Base-by-base conservation (phyloP, 2,113 vertebrate species). In the Arizona elegans region DNA sequence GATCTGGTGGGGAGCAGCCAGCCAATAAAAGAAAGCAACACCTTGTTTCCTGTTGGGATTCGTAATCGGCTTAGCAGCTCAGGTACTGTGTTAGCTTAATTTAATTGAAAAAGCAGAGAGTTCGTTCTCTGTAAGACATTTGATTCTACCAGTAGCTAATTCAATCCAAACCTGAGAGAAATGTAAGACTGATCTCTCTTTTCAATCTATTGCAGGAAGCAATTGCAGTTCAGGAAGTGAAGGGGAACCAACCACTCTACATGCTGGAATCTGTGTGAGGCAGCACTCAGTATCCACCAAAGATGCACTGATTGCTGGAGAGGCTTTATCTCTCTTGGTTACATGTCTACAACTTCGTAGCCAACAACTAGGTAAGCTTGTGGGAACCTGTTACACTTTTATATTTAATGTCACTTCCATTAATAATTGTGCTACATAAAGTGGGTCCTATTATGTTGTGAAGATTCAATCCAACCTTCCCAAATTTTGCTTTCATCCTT, bases 161-260 rank as follows among this genome's bases (percentile, higher is more conserved):
- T 81, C 70, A 59, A 2, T 26, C 54, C 38, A 52, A 86, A 90
- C 59, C 75, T 91, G 23, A 58, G 62, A 86, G 19, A 53, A 86
- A 62, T 96, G 90, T 88, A 94, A 93, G 91, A 2, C 33, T 12
- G 21, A 96, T 17, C 89, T 11, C 24, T n/a, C 0, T 92, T 93
- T 3, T 93, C 92, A 92, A 65, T 93, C 91, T 90, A 12, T 93
- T 95, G 86, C 97, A 99, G 99, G 99, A 94, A 99, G 99, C 95
- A 99, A 99, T 92, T 99, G 99, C 98, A 99, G 99, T 95, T 99
- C 99, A 24, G 98, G 99, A 96, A 99, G 99, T 0, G 99, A 99
- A 96, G 99, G 99, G 1, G 99, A 99, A 86, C 96, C 98, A 0
- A 99, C 98, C 3, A 98, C 98, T 0, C 96, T 99, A 94, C 99